Evolutionary conservation across 1,140 invertebrate species (phyloP).

Genomic region (Dreissena rostriformis): DNA sequence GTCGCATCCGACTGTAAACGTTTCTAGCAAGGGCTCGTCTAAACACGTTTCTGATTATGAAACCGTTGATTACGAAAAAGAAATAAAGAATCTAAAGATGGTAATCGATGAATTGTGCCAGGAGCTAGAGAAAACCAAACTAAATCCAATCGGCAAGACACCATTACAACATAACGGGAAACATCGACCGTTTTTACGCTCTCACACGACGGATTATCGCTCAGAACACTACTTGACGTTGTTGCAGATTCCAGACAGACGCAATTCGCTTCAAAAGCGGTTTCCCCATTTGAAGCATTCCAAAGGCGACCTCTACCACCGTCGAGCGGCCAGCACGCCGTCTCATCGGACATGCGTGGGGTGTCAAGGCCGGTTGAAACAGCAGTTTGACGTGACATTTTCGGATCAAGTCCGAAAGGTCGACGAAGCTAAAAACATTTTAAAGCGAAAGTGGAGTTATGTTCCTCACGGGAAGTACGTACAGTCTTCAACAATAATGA

Average conservation of each 20-base stretch:
- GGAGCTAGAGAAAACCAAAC: conserved; percentile 37
- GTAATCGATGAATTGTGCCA: conserved; percentile 21
- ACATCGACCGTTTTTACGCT: conserved; percentile 1
- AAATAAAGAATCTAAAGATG: conserved; percentile 26
- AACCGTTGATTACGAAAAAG: conserved; percentile 10
- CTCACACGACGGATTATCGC: conserved; percentile 31
- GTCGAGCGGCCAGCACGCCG: conserved; percentile 14
- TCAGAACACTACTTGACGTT: too few relatives aligned
- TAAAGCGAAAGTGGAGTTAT: conserved; percentile 38
- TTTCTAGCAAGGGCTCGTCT: neutral
- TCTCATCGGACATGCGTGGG: conserved; percentile 19
- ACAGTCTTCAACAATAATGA: conserved; percentile 6
- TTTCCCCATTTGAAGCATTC: too few relatives aligned
- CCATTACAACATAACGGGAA: neutral
- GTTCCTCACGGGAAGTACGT: conserved; percentile 37
- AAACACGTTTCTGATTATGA: neutral
- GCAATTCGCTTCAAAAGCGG: too few relatives aligned
- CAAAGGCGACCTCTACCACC: conserved; percentile 2
- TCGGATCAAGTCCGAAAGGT: neutral
- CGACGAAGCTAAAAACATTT: conserved; percentile 1
- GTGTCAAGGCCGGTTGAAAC: conserved; percentile 41
- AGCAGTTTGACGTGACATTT: neutral
- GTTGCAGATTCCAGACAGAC: too few relatives aligned
- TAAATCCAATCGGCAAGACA: conserved; percentile 9
- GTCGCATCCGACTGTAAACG: neutral